Percentiles rank a stretch among this genome's conserved stretches.
phyloP scores from a whole-genome alignment of 1,140 invertebrate genomes.

The Maniola jurtina region DNA sequence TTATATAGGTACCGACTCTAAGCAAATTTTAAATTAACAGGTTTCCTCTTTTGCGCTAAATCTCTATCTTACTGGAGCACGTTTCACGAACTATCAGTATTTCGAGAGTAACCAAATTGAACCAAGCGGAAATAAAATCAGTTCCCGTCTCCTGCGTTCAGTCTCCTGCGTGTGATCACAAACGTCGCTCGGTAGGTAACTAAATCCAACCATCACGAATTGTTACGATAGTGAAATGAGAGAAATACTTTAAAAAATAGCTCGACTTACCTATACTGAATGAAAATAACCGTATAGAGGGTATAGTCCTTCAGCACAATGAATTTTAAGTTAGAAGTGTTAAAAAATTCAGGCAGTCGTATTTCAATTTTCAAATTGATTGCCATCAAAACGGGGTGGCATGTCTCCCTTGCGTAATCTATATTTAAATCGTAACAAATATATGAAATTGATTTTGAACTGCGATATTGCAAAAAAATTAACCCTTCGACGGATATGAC shows the following conservation, averaged over 20 bases:
- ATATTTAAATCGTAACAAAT: constrained; percentile 29
- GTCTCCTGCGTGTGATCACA: no score
- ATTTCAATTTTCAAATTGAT: constrained; percentile 16
- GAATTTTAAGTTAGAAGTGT: constrained; percentile 11
- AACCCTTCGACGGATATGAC: constrained; percentile 73
- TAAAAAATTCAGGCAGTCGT: constrained; percentile 6
- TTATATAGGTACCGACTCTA: neutral
- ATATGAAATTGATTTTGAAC: constrained; percentile 59
- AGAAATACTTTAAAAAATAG: no score
- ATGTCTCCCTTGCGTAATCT: constrained; percentile 20
- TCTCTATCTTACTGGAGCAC: no score
- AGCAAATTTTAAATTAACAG: neutral
- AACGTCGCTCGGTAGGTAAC: no score
- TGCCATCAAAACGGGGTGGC: constrained; percentile 5
- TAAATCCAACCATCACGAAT: no score
- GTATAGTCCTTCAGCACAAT: neutral
- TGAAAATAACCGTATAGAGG: neutral
- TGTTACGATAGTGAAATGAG: no score
- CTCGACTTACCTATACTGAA: neutral
- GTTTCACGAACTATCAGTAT: no score
- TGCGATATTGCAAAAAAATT: constrained; percentile 68
- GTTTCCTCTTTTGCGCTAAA: no score
- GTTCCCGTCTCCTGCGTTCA: no score
- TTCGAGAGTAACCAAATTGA: no score
- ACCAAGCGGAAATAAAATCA: no score